These are phyloP conservation scores for Hypomecis punctinalis DNA, from an alignment of 2,888 invertebrate species.

Conservation along the genomic window DNA sequence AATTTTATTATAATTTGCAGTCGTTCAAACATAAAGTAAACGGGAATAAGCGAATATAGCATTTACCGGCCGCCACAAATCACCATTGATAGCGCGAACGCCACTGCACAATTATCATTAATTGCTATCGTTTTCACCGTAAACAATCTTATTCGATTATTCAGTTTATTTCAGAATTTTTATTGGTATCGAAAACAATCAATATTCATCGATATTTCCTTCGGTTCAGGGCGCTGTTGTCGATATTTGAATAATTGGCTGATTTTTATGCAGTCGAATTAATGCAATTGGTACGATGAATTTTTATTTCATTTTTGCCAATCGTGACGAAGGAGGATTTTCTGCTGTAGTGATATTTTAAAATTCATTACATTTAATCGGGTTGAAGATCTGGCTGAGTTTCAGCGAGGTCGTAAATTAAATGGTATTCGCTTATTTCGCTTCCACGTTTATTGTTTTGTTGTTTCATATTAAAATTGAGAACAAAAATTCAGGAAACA, in stretches of 20 bases:
- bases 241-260: slow-evolving; percentile 83
- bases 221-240: slow-evolving; percentile 70
- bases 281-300: slow-evolving; percentile 78
- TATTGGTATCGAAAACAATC: slow-evolving; percentile 72
- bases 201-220: slow-evolving; percentile 80
- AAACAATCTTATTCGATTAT: slow-evolving; percentile 56
- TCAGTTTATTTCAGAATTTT: slow-evolving; percentile 58
- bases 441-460: slow-evolving; percentile 11
- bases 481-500: too few species aligned
- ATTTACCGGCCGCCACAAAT: slow-evolving; percentile 29
- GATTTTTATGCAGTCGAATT: slow-evolving; percentile 83
- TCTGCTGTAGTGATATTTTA: slow-evolving; percentile 42
- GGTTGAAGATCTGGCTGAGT: slow-evolving; percentile 40
- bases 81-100: slow-evolving; percentile 37
- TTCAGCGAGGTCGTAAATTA: slow-evolving; percentile 34
- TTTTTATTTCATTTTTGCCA: slow-evolving; percentile 65
- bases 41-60: slow-evolving; percentile 31
- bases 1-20: slow-evolving; percentile 29
- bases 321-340: slow-evolving; percentile 51
- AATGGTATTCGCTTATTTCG: slow-evolving; percentile 11
- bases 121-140: slow-evolving; percentile 42
- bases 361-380: slow-evolving; percentile 44
- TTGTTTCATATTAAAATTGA: background rate
- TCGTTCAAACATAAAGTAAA: slow-evolving; percentile 25
- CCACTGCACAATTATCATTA: slow-evolving; percentile 38